Evolutionary conservation across 2,113 vertebrate genomes (phyloP), one percentile per base, ranked within the genome.

Genomic region (Sebastes schlegelii): DNA sequence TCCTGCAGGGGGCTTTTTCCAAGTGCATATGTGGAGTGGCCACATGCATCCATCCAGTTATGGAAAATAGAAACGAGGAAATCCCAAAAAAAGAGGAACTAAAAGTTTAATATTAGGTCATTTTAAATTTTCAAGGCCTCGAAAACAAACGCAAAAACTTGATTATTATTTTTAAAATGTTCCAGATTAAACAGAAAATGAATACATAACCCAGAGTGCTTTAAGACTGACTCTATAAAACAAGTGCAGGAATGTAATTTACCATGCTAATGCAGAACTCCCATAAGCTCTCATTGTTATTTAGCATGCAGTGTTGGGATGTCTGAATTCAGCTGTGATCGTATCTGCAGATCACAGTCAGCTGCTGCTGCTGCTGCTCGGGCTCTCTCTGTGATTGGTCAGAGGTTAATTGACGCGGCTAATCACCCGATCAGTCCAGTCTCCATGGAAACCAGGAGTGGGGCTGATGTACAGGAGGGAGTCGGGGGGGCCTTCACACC

Each of bases 321-420:
- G 55, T 80, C 76, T 67, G 78, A 23, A 40, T 58, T 58, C 65
- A 52, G 78, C 52, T 34, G 69, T 10, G 60, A 55, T 72, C 40
- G 6, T 46, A 77, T 77, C 85, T 75, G 80, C 80, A 77, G 63
- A 62, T 85, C 64, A 26, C 72, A 75, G 67, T 63, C 46, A 40
- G 49, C 82, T 19, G 86, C 83, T 49, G 80, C 76, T 45, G 68
- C 19, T 77, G 80, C 76, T 45, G 68, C 19, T 74, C 73, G 10
- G 68, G 19, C 68, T 40, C 80, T 45, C 66, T 61, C 66, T 23
- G 40, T 76, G 84, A 88, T 88, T 90, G 86, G 86, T 86, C 86
- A 80, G 82, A 83, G 90, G 86, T 90, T 91, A 91, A 91, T 91
- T 90, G 90, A 90, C 65, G 79, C 17, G 54, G 82, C 84, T 86